Base-by-base conservation (phyloP, 2,113 vertebrate species). In the Crypturellus undulatus region DNA sequence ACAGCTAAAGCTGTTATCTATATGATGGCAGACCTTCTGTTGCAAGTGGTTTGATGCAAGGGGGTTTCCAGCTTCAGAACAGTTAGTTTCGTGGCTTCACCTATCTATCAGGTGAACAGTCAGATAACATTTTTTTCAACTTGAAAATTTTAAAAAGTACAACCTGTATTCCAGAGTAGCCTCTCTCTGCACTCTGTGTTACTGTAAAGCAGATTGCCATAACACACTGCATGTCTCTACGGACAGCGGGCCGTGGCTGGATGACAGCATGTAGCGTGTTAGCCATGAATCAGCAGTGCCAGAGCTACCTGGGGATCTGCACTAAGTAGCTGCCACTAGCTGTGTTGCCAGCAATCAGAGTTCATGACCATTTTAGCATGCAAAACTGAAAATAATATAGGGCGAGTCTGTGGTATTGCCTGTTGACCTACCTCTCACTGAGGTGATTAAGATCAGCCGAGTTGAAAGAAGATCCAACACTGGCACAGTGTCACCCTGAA, bases 231-330 rank as follows among this genome's bases (percentile, higher is more conserved):
- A 1, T 0, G 70, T 43, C 5, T 3, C 13, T 40, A 62, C 19
- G 25, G 56, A 54, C 21, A 1, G 5, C 0, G 0, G 10, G 49
- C 4, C 56, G 47, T 18, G 54, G 40, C 64, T 21, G 18, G 26
- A 9, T 25, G 63, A 59, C 1, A 14, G 58, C 1, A 0, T 3
- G 40, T 13, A 20, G 78, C 18, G 3, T 12, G 0, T 32, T 13
- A 17, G 12, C 69, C 54, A 2, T 28, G 65, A 47, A 45, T 24
- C 54, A 79, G 45, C 75, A 36, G 6, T 4, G 59, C 43, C 1
- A 7, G 22, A 28, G 3, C 49, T 26, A 25, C 45, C 71, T 40
- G 32, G 56, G 62, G 38, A 84, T 26, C 65, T 87, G 40, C 5
- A 3, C 45, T 20, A 30, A 70, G 45, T 12, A 7, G 24, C 34